Conservation (phyloP, 2,797 vertebrate genomes). For the Premnoplex brunnescens region DNA sequence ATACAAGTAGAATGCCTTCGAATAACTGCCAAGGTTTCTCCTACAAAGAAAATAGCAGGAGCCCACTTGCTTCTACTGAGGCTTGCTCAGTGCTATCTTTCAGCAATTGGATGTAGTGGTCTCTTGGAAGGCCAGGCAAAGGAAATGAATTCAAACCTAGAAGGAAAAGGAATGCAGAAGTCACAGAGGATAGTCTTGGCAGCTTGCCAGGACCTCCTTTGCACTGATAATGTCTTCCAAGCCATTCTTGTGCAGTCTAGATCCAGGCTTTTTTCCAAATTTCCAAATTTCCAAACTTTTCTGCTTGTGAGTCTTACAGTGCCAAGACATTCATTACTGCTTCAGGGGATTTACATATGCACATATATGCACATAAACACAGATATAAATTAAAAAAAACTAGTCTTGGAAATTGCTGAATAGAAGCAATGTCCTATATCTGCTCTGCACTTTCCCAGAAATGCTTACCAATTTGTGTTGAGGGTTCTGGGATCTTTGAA, state of each 20-base stretch:
- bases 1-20: not conserved
- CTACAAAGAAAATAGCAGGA: not conserved
- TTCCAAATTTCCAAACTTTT: not conserved
- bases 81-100: not conserved
- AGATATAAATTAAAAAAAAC: not conserved
- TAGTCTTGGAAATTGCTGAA: not conserved
- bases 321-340: not conserved
- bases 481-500: not conserved
- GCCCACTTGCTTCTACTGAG: not conserved
- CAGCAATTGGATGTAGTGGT: not conserved
- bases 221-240: not conserved
- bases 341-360: not conserved
- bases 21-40: not conserved
- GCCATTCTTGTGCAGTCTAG: not conserved
- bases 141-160: not conserved
- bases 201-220: not conserved
- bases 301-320: not conserved
- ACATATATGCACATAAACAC: not conserved
- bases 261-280: not conserved
- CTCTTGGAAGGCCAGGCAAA: fast-evolving
- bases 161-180: not conserved
- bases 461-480: not conserved
- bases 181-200: not conserved
- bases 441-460: not conserved
- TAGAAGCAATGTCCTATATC: not conserved